Percentiles rank a stretch among this genome's conserved stretches.
These are phyloP conservation scores for Tetramorium alpestre DNA, from an alignment of 1,140 invertebrate species.

Conservation along the genomic window DNA sequence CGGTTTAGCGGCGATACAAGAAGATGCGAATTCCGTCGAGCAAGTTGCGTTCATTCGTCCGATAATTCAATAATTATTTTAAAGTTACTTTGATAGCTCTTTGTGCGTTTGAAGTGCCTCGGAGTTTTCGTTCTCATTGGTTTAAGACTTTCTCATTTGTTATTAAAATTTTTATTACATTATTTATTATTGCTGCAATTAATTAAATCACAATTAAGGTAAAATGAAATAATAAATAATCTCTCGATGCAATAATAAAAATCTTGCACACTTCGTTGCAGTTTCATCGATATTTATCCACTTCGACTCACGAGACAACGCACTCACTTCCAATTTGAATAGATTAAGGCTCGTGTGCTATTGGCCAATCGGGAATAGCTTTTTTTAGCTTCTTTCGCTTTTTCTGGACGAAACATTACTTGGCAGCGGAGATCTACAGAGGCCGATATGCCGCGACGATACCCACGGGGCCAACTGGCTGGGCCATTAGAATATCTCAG, in stretches of 20 bases:
- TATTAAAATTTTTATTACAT: constrained; percentile 5
- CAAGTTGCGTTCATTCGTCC: background rate
- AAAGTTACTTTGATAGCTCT: background rate
- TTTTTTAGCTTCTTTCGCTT: constrained; percentile 66
- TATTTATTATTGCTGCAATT: constrained; percentile 3
- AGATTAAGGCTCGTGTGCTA: constrained; percentile 62
- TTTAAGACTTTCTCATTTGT: background rate
- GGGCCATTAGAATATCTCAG: constrained; percentile 84
- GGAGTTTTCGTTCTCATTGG: background rate
- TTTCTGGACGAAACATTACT: constrained; percentile 72
- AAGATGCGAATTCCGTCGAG: background rate
- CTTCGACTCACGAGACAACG: constrained; percentile 33
- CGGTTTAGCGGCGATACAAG: constrained; percentile 9
- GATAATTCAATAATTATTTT: constrained; percentile 41
- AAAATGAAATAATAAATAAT: background rate
- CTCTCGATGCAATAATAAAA: background rate
- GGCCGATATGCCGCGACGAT: constrained; percentile 80
- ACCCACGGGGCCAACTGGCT: constrained; percentile 80
- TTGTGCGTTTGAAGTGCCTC: background rate
- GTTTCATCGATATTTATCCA: constrained; percentile 20
- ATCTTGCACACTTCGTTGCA: background rate
- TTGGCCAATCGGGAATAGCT: constrained; percentile 78
- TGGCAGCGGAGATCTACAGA: constrained; percentile 71
- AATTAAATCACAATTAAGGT: constrained; percentile 6
- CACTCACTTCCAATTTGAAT: constrained; percentile 60